Conservation (phyloP, 2,797 vertebrate species). For the Melanotaenia parkinsoni region DNA sequence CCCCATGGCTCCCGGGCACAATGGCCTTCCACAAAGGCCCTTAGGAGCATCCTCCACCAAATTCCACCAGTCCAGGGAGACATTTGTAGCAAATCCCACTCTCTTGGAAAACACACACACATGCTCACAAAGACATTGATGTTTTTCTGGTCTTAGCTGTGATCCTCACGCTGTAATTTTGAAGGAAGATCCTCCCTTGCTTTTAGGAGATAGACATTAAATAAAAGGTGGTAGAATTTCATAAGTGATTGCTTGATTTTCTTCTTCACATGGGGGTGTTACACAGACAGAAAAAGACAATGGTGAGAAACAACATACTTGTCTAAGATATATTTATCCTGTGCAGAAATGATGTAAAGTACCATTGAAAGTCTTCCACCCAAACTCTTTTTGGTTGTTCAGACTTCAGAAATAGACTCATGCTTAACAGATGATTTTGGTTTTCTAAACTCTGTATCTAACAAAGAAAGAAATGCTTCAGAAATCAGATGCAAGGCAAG, state of each 20-base stretch:
- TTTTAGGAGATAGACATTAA: conserved; percentile 51
- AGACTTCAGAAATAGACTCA: not conserved
- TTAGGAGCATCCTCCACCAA: conserved; percentile 66
- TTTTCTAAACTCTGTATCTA: not conserved
- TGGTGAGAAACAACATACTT: conserved; percentile 33
- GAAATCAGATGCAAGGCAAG: too few species aligned
- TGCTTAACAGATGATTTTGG: not conserved
- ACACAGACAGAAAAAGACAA: conserved; percentile 27
- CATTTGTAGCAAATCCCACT: conserved; percentile 80
- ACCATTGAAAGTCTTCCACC: conserved; percentile 15
- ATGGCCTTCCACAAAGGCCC: conserved; percentile 75
- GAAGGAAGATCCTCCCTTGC: conserved; percentile 45
- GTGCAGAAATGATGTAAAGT: conserved; percentile 26
- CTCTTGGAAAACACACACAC: conserved; percentile 64
- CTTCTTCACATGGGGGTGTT: conserved; percentile 49
- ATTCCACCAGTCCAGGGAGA: conserved; percentile 71
- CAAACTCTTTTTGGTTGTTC: not conserved
- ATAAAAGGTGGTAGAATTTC: conserved; percentile 62
- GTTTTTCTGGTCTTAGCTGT: conserved; percentile 68
- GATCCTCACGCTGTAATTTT: conserved; percentile 67
- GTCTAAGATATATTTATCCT: conserved; percentile 56
- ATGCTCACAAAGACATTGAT: conserved; percentile 38
- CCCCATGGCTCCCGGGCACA: conserved; percentile 72
- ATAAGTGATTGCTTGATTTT: conserved; percentile 66
- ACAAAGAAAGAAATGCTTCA: not conserved